These are phyloP conservation scores for Halichondria panicea DNA, from an alignment of 37 sponge, comb jelly and placozoan species.

Conservation along the genomic window DNA sequence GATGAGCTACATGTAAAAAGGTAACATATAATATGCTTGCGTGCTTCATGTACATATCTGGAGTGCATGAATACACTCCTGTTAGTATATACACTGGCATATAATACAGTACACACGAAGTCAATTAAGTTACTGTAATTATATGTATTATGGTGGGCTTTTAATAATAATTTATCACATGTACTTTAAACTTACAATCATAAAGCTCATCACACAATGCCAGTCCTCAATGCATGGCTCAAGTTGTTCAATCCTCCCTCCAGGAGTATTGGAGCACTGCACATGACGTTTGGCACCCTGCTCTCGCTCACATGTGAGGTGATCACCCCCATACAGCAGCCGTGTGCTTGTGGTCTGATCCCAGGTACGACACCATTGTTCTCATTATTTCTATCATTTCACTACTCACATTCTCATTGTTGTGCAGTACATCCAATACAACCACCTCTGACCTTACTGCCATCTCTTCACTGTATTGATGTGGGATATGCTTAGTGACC, in stretches of 20 bases:
- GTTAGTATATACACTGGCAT: neutral
- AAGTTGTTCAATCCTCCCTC: conserved; percentile 6
- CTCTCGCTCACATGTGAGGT: conserved; percentile 12
- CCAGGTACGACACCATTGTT: conserved; percentile 23
- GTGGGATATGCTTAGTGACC: conserved; percentile 10
- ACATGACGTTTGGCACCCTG: conserved; percentile 12
- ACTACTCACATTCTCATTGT: conserved; percentile 7
- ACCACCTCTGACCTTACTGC: conserved; percentile 18
- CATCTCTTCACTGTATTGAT: conserved; percentile 19
- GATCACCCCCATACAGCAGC: conserved; percentile 3
- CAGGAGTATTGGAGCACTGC: neutral
- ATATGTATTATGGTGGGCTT: neutral
- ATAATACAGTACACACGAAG: neutral
- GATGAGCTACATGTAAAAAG: conserved; percentile 13
- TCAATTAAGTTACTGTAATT: neutral
- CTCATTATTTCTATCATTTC: conserved; percentile 40
- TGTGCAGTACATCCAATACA: conserved; percentile 22
- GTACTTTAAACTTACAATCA: neutral
- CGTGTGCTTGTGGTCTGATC: neutral
- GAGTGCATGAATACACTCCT: neutral
- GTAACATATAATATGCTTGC: no score
- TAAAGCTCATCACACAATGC: conserved; percentile 16
- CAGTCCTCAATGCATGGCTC: conserved; percentile 30
- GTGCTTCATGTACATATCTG: conserved; percentile 2
- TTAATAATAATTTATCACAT: neutral